These are phyloP conservation scores for Strigamia crassipes DNA, from an alignment of 2,888 invertebrate genomes.

Conservation along the genomic window DNA sequence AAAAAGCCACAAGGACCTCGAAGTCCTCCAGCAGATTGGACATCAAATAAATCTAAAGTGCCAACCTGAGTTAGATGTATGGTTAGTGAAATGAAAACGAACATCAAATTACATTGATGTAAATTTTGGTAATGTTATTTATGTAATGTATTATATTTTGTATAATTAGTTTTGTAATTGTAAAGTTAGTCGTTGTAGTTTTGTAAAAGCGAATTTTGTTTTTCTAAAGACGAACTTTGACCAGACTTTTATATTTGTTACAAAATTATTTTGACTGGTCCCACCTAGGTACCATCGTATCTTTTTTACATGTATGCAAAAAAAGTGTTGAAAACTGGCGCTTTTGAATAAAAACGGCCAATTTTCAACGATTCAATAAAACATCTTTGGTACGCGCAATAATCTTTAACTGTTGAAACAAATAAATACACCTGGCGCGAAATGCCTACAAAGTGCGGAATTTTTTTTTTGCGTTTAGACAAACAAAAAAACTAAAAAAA, in stretches of 20 bases:
- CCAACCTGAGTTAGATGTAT: neutral
- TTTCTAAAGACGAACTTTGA: neutral
- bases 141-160: conserved; percentile 31
- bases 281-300: too few species aligned
- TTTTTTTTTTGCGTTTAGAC: too few species aligned
- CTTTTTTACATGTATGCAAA: too few species aligned
- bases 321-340: too few species aligned
- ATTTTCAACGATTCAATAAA: too few species aligned
- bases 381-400: too few species aligned
- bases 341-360: too few species aligned
- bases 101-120: neutral
- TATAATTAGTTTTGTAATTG: neutral
- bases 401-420: too few species aligned
- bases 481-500: too few species aligned
- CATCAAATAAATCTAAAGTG: neutral
- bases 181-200: neutral
- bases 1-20: conserved; percentile 14
- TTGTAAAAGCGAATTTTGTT: neutral
- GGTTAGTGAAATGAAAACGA: neutral
- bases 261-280: neutral
- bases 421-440: too few species aligned
- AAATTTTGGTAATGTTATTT: neutral
- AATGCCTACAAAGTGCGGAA: too few species aligned
- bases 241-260: neutral
- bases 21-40: neutral